phyloP scores from a whole-genome alignment of 2,113 vertebrate species.

The Crotophaga sulcirostris region DNA sequence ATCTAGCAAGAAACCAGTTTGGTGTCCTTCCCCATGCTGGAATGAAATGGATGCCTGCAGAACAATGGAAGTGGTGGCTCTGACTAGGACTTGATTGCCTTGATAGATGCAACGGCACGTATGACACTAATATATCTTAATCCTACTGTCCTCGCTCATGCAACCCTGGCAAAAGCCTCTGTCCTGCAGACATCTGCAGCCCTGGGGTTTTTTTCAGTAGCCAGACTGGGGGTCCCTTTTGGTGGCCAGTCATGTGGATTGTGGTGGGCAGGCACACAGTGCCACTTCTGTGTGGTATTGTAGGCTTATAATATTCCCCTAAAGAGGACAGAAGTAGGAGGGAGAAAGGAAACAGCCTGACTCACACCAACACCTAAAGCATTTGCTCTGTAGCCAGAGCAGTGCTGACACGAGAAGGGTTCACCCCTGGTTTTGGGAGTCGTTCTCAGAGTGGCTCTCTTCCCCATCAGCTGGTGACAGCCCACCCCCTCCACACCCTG shows the following conservation, averaged over 20 bases:
- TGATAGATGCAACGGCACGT: neutral
- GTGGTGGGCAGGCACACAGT: neutral
- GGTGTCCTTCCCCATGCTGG: slow-evolving; percentile 20
- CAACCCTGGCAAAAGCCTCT: neutral
- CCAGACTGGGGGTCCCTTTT: neutral
- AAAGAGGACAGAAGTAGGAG: neutral
- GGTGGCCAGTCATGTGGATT: neutral
- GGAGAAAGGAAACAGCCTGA: neutral
- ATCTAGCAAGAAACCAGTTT: slow-evolving; percentile 7
- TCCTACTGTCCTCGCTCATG: neutral
- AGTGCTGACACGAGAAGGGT: neutral
- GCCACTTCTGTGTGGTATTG: neutral
- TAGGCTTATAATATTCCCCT: neutral
- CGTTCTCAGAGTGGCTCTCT: neutral
- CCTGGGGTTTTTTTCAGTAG: neutral
- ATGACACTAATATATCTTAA: neutral
- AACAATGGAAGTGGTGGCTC: slow-evolving; percentile 16
- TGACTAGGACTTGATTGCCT: neutral
- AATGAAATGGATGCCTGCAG: neutral
- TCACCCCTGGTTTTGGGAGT: neutral
- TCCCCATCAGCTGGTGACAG: slow-evolving; percentile 36
- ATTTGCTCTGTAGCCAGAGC: neutral
- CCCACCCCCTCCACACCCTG: slow-evolving; percentile 1
- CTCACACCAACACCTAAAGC: slow-evolving; percentile 1
- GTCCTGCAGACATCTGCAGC: slow-evolving; percentile 13